Conservation (phyloP, 2,797 vertebrate genomes). For the Eptatretus atami region DNA sequence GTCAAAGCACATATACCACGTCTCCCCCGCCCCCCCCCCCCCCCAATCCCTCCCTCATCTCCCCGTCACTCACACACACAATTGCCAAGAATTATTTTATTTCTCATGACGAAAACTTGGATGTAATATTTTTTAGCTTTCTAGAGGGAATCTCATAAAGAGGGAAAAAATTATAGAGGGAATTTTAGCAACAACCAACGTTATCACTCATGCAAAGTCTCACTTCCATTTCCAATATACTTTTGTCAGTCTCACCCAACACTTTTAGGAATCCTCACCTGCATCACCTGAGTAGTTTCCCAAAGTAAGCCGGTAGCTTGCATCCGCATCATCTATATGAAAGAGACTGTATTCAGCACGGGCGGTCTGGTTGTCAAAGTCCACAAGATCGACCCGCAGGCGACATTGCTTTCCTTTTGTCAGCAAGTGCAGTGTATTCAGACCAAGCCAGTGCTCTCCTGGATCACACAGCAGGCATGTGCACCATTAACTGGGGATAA, state of each 20-base stretch:
- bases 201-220: neutral
- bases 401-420: slow-evolving; percentile 11
- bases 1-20: no score
- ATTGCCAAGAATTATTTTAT: no score
- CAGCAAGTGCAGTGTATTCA: slow-evolving; percentile 13
- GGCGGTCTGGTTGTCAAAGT: slow-evolving; percentile 11
- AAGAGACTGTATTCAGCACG: slow-evolving; percentile 14
- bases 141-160: neutral
- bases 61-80: no score
- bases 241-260: neutral
- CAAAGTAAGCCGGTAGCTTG: slow-evolving; percentile 12
- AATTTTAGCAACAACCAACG: neutral
- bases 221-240: neutral
- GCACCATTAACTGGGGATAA: no score
- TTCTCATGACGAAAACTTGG: no score
- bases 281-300: slow-evolving; percentile 14
- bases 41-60: no score
- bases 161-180: neutral
- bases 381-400: slow-evolving; percentile 15
- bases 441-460: slow-evolving; percentile 20
- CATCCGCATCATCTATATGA: slow-evolving; percentile 10
- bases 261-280: slow-evolving; percentile 12
- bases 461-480: neutral
- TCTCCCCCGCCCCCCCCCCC: no score
- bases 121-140: no score